Base-by-base conservation (phyloP, 2,113 vertebrate genomes). In the Onychostruthus taczanowskii region DNA sequence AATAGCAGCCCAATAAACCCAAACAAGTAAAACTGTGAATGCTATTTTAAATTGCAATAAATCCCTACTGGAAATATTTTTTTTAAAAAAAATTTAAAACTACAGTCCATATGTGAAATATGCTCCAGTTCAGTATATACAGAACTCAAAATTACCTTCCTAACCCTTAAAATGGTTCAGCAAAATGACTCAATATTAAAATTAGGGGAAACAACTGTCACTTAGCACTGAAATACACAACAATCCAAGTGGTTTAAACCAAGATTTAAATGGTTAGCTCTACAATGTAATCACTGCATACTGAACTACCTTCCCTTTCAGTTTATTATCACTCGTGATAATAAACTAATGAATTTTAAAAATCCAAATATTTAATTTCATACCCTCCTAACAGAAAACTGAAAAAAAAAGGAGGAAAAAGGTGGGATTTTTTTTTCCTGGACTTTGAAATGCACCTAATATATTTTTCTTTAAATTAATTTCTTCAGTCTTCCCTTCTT, bases 1-100 rank as follows among this genome's bases (percentile, higher is more conserved):
- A 84, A 79, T 52, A 85, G 3, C 47, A 89, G 30, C 41, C 26
- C n/a, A 89, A 76, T 80, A 87, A 95, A 83, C 22, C 13, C 41
- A 84, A 92, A 69, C 10, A 30, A 70, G 31, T 80, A 79, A 91
- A 95, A 81, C 16, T 30, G 31, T 90, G 41, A 87, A 66, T n/a
- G 16, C 2, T 58, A n/a, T 27, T 84, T 73, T 70, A n/a, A 74
- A 15, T 8, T 75, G 72, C 53, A 85, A 76, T 6, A 26, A 55
- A 74, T 39, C 3, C 44, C 77, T 55, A 86, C 39, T 59, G 80
- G 78, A 73, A 67, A 19, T 53, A 41, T 26, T 86, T 84, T 47
- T 24, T 1, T 1, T n/a, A 16, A 1, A 55, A 49, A 78, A 58
- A 80, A 77, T 39, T 87, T 75, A 64, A 56, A 85, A 69, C 16